These are phyloP conservation scores for Ashinkailepas kermadecensis DNA, from an alignment of 2,888 invertebrate genomes.

Conservation along the genomic window DNA sequence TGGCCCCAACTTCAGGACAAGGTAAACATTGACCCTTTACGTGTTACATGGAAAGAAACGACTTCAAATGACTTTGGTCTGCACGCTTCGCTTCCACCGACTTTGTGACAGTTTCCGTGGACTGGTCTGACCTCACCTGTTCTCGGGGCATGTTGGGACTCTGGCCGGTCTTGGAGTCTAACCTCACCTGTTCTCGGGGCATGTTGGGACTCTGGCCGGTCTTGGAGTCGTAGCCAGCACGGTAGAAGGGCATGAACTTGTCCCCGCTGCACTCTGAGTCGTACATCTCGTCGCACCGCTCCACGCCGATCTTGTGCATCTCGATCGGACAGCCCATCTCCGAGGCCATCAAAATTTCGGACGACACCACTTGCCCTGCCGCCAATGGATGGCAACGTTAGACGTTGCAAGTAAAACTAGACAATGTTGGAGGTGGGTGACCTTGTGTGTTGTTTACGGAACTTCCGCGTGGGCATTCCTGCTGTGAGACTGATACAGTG, in stretches of 20 bases:
- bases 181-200: slow-evolving; percentile 84
- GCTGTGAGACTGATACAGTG: too few species aligned
- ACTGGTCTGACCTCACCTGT: slow-evolving; percentile 58
- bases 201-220: slow-evolving; percentile 96
- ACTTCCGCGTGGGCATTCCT: too few species aligned
- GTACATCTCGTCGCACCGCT: slow-evolving; percentile 90
- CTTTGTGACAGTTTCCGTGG: too few species aligned
- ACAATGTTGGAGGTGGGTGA: too few species aligned
- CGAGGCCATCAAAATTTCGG: slow-evolving; percentile 94
- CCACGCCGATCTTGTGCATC: slow-evolving; percentile 88
- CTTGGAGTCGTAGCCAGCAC: slow-evolving; percentile 81
- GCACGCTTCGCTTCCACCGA: too few species aligned
- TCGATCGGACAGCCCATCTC: slow-evolving; percentile 97
- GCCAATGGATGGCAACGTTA: too few species aligned
- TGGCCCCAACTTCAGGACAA: too few species aligned
- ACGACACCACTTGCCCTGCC: slow-evolving; percentile 83
- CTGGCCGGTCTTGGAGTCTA: slow-evolving; percentile 69
- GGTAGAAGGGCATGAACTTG: slow-evolving; percentile 87
- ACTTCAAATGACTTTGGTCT: too few species aligned
- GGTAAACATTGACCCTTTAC: too few species aligned
- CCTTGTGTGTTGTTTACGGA: too few species aligned
- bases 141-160: slow-evolving; percentile 95
- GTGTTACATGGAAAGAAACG: too few species aligned
- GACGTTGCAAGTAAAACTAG: too few species aligned
- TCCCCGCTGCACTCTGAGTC: slow-evolving; percentile 83